Percentiles rank a stretch among this genome's conserved stretches.
Evolutionary conservation across 2,113 vertebrate species (phyloP).

Genomic region (Leucopsar rothschildi): DNA sequence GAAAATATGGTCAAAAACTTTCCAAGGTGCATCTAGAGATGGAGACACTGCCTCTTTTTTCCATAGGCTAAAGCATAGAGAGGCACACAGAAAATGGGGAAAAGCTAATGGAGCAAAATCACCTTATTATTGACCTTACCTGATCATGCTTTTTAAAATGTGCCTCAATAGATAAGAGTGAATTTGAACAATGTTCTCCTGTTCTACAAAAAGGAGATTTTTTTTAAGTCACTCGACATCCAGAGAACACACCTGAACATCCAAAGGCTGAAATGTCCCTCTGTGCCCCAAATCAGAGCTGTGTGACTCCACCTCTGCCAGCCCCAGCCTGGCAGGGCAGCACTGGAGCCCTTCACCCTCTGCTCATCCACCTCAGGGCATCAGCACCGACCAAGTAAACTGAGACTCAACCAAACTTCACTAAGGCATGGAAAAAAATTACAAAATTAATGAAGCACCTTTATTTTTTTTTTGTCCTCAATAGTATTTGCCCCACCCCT

Average conservation of each 20-base stretch:
- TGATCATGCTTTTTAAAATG: neutral
- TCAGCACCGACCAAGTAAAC: neutral
- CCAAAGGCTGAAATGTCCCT: fast-evolving
- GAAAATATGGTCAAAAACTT: neutral
- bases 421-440: neutral
- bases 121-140: neutral
- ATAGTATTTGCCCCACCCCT: neutral
- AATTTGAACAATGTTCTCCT: neutral
- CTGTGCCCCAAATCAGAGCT: neutral
- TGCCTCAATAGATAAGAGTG: neutral
- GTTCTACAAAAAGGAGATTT: neutral
- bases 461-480: neutral
- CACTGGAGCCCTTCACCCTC: neutral
- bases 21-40: neutral
- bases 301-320: neutral
- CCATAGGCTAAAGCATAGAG: neutral
- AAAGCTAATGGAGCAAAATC: neutral
- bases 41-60: neutral
- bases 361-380: neutral
- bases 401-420: neutral
- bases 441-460: neutral
- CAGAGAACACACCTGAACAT: fast-evolving
- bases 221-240: fast-evolving
- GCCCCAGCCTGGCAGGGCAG: neutral
- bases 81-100: neutral